phyloP scores from a whole-genome alignment of 2,113 vertebrate genomes.

The Benitochromis conjunctus region DNA sequence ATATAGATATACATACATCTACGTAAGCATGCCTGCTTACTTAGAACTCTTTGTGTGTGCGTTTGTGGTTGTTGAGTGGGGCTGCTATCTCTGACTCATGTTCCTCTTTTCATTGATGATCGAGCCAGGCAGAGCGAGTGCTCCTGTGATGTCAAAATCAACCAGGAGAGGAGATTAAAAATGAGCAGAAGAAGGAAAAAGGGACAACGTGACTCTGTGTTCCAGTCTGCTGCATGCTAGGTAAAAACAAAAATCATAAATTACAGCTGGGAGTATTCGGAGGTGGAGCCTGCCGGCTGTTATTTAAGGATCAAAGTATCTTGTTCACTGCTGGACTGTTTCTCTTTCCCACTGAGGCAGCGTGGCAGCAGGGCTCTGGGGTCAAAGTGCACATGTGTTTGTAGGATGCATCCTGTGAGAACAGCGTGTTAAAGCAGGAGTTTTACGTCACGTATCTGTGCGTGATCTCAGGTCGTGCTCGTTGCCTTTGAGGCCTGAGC shows the following conservation, averaged over 20 bases:
- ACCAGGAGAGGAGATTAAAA: background rate
- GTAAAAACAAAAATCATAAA: background rate
- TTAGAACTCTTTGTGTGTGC: background rate
- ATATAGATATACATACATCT: background rate
- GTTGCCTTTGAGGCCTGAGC: background rate
- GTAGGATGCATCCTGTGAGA: background rate
- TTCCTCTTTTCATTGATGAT: constrained; percentile 59
- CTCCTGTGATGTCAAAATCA: background rate
- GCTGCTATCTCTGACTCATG: constrained; percentile 24
- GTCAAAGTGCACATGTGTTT: background rate
- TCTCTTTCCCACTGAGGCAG: background rate
- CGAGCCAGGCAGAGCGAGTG: background rate
- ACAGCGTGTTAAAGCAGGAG: background rate
- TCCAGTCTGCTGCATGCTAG: background rate
- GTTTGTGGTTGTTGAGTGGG: constrained; percentile 24
- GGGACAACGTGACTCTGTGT: background rate
- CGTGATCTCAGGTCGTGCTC: background rate
- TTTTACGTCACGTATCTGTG: background rate
- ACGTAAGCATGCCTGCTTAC: background rate
- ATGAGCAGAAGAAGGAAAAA: background rate
- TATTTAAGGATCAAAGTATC: constrained; percentile 16
- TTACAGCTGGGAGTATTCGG: background rate
- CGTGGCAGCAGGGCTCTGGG: background rate
- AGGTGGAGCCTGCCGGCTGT: background rate
- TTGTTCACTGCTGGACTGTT: background rate